Conservation (phyloP, 2,888 invertebrate genomes). For the Quadroppia sp. region DNA sequence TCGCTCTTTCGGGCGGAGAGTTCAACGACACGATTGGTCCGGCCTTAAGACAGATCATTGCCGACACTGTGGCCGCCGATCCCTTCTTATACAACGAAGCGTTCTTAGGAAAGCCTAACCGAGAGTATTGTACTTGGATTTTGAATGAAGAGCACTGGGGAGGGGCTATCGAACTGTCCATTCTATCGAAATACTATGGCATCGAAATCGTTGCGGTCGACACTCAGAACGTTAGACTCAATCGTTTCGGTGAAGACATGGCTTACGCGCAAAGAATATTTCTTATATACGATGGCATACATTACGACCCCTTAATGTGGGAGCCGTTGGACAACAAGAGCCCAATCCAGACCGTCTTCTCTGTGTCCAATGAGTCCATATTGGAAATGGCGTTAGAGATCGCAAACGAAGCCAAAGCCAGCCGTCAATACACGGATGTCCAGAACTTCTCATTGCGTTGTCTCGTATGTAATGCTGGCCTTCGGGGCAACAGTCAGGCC, state of each 20-base stretch:
- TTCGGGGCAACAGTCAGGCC: conserved; percentile 76
- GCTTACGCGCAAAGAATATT: conserved; percentile 77
- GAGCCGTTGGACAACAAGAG: conserved; percentile 64
- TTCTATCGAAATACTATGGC: conserved; percentile 78
- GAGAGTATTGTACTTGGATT: conserved; percentile 87
- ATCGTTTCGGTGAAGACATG: conserved; percentile 85
- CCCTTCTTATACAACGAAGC: conserved; percentile 75
- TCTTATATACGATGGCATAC: conserved; percentile 89
- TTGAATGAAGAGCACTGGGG: conserved; percentile 85
- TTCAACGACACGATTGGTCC: conserved; percentile 69
- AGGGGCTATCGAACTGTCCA: conserved; percentile 86
- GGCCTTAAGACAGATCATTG: conserved; percentile 79
- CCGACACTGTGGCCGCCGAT: conserved; percentile 72
- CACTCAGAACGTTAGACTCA: conserved; percentile 80
- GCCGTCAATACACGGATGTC: conserved; percentile 84
- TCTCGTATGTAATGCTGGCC: conserved; percentile 67
- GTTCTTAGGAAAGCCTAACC: conserved; percentile 63
- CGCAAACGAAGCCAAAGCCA: conserved; percentile 79
- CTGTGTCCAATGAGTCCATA: conserved; percentile 66
- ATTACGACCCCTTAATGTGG: conserved; percentile 88
- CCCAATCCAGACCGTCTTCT: conserved; percentile 72
- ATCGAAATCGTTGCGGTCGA: conserved; percentile 91
- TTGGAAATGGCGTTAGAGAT: conserved; percentile 75
- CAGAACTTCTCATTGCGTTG: conserved; percentile 80
- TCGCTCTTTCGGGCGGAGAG: conserved; percentile 61